These are phyloP conservation scores for Poecilia picta DNA, from an alignment of 2,797 vertebrate genomes.

Conservation along the genomic window DNA sequence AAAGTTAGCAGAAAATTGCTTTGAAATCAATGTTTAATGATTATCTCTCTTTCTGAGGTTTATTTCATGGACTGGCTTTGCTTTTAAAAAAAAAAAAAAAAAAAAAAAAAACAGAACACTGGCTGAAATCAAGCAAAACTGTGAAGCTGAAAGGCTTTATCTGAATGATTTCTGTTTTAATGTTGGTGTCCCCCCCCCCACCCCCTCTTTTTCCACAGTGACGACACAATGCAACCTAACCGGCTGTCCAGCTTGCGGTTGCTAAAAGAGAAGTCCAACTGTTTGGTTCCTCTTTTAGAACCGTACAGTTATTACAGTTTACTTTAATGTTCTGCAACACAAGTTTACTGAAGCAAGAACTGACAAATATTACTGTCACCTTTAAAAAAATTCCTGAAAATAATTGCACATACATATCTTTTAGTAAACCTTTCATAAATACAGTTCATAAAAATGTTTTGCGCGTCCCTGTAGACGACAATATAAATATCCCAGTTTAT, in stretches of 20 bases:
- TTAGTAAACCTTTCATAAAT: slow-evolving; percentile 14
- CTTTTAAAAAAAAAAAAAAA: not conserved
- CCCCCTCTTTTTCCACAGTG: not conserved
- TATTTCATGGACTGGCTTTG: not conserved
- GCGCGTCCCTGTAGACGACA: not conserved
- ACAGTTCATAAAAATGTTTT: not conserved
- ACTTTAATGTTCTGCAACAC: not conserved
- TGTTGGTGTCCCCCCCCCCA: no score
- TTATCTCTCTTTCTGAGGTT: not conserved
- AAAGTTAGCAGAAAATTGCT: not conserved
- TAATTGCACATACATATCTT: not conserved
- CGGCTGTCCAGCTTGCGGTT: not conserved
- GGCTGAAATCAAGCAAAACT: not conserved
- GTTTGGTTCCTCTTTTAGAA: slow-evolving; percentile 3
- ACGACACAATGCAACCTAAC: not conserved
- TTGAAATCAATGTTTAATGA: not conserved
- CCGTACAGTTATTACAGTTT: not conserved
- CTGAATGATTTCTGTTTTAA: not conserved
- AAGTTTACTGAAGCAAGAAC: not conserved
- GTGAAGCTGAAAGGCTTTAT: not conserved
- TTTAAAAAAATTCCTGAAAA: not conserved
- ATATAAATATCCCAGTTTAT: not conserved
- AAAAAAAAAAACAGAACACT: no score
- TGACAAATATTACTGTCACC: not conserved
- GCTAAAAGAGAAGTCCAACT: not conserved